phyloP scores from a whole-genome alignment of 2,113 vertebrate species.

The Microtus richardsoni region DNA sequence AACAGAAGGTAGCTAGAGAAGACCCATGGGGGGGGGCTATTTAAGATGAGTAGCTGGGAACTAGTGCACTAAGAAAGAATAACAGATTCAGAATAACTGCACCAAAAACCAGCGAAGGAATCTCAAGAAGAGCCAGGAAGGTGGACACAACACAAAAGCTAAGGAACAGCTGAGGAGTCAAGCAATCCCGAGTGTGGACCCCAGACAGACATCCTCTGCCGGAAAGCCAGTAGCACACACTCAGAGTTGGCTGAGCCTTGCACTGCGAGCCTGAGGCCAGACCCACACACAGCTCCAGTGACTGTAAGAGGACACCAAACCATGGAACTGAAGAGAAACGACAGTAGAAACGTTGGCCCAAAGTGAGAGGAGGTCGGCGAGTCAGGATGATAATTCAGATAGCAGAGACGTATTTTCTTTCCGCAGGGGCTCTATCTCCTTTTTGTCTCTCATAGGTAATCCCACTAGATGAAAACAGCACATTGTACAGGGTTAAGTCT shows the following conservation, averaged over 20 bases:
- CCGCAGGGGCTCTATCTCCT: neutral
- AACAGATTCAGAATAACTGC: neutral
- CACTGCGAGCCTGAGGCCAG: too few species aligned
- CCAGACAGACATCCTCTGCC: neutral
- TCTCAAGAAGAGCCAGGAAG: neutral
- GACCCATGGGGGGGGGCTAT: accelerated
- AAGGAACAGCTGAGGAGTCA: neutral
- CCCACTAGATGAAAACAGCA: neutral
- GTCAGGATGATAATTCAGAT: neutral
- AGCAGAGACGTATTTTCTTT: neutral
- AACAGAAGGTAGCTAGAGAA: neutral
- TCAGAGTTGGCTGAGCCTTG: neutral
- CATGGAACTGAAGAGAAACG: neutral
- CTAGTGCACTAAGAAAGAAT: accelerated
- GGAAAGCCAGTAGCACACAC: neutral
- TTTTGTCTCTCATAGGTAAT: neutral
- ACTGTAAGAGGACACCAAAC: neutral
- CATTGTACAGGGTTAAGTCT: neutral
- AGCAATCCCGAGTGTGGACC: neutral
- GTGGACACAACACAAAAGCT: neutral
- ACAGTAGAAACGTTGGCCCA: neutral
- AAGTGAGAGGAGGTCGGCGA: neutral
- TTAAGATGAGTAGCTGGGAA: neutral
- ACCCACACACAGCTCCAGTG: neutral
- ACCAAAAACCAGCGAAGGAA: neutral